Base-by-base conservation (phyloP, 2,797 vertebrate genomes). In the Sebastes elongatus region DNA sequence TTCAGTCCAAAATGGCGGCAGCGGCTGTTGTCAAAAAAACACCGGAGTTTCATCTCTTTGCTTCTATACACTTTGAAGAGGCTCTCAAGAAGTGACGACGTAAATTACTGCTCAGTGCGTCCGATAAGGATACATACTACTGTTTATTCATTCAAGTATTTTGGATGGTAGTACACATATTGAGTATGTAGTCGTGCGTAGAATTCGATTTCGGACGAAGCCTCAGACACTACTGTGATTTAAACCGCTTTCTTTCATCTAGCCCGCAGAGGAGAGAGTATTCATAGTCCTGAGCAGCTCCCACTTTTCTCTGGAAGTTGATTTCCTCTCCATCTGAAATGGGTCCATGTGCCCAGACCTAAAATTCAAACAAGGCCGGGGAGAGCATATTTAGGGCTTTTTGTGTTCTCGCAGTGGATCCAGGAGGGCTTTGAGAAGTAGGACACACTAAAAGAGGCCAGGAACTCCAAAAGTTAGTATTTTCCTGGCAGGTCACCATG, bases 401-500 rank as follows among this genome's bases (percentile, higher is more conserved):
- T 66, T 76, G 77, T 83, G 82, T 87, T 69, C 78, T 71, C 59
- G 6, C 66, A 74, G 72, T 60, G 53, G 53, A 84, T 82, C 79
- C 80, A 82, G 65, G 52, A 74, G 62, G 69, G 55, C 72, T 83
- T 73, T 33, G 63, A 78, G 87, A 93, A 94, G 71, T 93, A 88
- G 90, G 89, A 74, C 92, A 86, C 20, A 71, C 71, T 68, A 74
- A 85, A 86, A 74, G 55, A 84, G 83, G 74, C 56, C 74, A 72
- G 69, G 62, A 83, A 74, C 66, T 84, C 66, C 70, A 81, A 13
- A 76, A 73, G 82, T 86, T 89, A 68, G 32, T 69, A 74, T 91
- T 86, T 90, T 89, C 81, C 82, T 91, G 86, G 89, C 87, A 87
- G 89, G 91, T 85, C 88, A 91, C 78, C 83, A 87, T 53, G 49